phyloP scores from a whole-genome alignment of 2,888 invertebrate species.

The Sinopyrophorus schimmeli region DNA sequence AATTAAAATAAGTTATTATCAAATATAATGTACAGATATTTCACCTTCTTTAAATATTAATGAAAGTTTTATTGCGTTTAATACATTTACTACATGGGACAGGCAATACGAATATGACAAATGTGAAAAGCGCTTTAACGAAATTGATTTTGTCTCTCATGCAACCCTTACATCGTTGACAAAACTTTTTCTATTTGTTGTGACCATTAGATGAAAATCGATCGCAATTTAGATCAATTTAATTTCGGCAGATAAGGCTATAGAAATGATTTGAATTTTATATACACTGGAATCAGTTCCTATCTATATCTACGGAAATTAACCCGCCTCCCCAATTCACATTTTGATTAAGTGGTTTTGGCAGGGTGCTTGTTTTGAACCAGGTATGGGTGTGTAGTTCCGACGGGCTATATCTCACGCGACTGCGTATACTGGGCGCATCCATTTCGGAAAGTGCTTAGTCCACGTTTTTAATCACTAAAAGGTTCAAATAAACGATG shows the following conservation, averaged over 20 bases:
- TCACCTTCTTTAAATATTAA: too few relatives aligned
- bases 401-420: constrained; percentile 31
- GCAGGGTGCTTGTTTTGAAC: constrained; percentile 30
- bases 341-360: constrained; percentile 31
- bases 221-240: constrained; percentile 30
- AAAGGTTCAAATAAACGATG: constrained; percentile 16
- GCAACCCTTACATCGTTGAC: constrained; percentile 9
- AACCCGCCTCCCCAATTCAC: constrained; percentile 30
- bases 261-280: constrained; percentile 26
- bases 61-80: too few relatives aligned
- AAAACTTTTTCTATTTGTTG: not conserved
- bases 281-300: constrained; percentile 24
- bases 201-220: constrained; percentile 13
- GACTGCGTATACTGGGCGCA: constrained; percentile 25
- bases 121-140: constrained; percentile 3
- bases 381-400: constrained; percentile 32
- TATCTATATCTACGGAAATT: constrained; percentile 32
- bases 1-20: too few relatives aligned
- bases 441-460: constrained; percentile 31
- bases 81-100: too few relatives aligned
- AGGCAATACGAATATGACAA: too few relatives aligned
- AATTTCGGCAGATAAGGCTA: constrained; percentile 24
- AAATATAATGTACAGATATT: too few relatives aligned
- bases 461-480: constrained; percentile 30
- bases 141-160: constrained; percentile 3